Evolutionary conservation across 2,113 vertebrate genomes (phyloP), one percentile per base, ranked within the genome.

Genomic region (Dipodomys merriami): DNA sequence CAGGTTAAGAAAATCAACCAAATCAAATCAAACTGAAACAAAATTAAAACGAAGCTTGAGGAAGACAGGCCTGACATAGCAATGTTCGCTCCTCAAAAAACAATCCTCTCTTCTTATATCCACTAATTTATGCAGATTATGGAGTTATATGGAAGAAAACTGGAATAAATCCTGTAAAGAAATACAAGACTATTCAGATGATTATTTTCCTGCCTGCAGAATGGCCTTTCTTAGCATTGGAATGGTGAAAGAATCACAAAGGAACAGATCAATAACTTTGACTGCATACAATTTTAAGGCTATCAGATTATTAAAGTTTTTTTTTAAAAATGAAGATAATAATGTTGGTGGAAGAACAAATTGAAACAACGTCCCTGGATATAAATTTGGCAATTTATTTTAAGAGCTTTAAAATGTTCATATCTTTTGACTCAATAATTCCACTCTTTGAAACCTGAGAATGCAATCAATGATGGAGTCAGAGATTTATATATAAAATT

Each of bases 321-420:
- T 83, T 53, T 86, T 83, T 0, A 23, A 92, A 74, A 86, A 87
- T 81, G 74, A 95, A 94, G 91, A 67, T 71, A 93, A 94, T 79
- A 71, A 68, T 73, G 57, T 33, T 74, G 81, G 73, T 95, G 27
- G 69, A 62, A 76, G 23, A 62, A 82, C 77, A 93, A 96, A 93
- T 76, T 87, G 82, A 86, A 92, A 69, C 69, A 90, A 91, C 69
- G 19, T 87, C 57, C 94, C 65, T 91, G 93, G 78, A 35, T 89
- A 85, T 93, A 94, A 96, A 94, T 90, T 83, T 88, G 87, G 69
- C 65, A 93, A 35, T 95, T 96, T 96, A 92, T 96, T 94, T 88
- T 90, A 96, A 95, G 87, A 90, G 82, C 68, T 93, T 91, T 82
- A 86, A 90, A n/a, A 71, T 84, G 81, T 83, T 95, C 85, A 64